phyloP scores from a whole-genome alignment of 2,113 vertebrate genomes.

The Haemorhous mexicanus region DNA sequence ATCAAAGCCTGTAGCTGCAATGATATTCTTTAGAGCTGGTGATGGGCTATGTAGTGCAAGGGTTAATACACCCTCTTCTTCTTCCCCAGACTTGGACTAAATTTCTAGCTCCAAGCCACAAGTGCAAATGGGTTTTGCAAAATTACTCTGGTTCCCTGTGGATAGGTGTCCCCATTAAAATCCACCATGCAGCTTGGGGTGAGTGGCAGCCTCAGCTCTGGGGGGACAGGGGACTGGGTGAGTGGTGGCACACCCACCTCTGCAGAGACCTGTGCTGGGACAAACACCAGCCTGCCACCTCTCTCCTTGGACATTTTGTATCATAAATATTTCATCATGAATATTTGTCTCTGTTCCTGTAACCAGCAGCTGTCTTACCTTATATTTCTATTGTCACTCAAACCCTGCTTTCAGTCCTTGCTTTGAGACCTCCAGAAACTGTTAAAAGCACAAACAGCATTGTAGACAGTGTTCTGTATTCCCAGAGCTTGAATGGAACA shows the following conservation, averaged over 20 bases:
- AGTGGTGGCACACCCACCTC: background rate
- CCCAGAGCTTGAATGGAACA: background rate
- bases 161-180: background rate
- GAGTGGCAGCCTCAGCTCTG: background rate
- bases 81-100: background rate
- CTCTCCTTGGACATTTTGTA: background rate
- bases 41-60: background rate
- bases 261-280: background rate
- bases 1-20: background rate
- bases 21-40: background rate
- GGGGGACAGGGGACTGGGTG: background rate
- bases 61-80: background rate
- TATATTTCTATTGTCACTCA: background rate
- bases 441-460: background rate
- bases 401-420: background rate
- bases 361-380: background rate
- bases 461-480: background rate
- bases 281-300: background rate
- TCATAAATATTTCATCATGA: background rate
- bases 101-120: background rate
- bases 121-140: background rate
- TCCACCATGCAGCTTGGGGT: background rate
- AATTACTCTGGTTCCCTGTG: background rate
- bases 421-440: background rate
- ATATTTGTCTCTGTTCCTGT: background rate